Evolutionary conservation across 2,113 vertebrate genomes (phyloP), one percentile per base, ranked within the genome.

Genomic region (Leptocoma aspasia): DNA sequence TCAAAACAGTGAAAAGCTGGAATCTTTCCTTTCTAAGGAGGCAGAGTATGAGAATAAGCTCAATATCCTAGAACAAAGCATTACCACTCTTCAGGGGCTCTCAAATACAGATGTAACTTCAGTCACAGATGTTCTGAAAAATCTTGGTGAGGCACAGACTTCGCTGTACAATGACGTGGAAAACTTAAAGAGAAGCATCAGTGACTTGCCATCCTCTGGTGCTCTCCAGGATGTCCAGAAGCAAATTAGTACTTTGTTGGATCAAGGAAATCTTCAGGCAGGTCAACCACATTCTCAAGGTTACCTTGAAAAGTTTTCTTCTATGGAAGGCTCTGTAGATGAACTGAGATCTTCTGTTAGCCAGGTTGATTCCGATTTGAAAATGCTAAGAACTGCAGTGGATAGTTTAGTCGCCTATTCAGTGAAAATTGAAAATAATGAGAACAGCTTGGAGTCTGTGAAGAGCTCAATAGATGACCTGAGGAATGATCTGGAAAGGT

Each of bases 381-480:
- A 98, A 96, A 98, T 97, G 96, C 97, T 99, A 70, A 98, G 97
- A 87, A 98, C 96, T 91, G 96, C 98, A 7, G 98, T 99, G 64
- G 98, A 98, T 77, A 98, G 97, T 69, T 90, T 99, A 95, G 98
- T 98, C 0, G 92, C 96, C 5, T 98, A 99, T 96, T 98, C 98
- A 0, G 98, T 98, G 76, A 99, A 98, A 97, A 98, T 99, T 12
- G 99, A 99, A 89, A 98, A 96, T 50, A 99, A 99, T 7, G 98
- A 99, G 82, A 95, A 98, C 80, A 98, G 97, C 27, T 93, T 99
- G 44, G 91, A 98, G 28, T 97, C 98, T 7, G 95, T 99, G 20
- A 98, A 98, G 95, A 97, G 96, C 35, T 95, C 98, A 13, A 90
- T 99, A 76, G 97, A 98, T 75, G 97, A 98, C 68, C 96, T 99